These are phyloP conservation scores for Alsophila aescularia DNA, from an alignment of 2,888 invertebrate genomes.

Conservation along the genomic window DNA sequence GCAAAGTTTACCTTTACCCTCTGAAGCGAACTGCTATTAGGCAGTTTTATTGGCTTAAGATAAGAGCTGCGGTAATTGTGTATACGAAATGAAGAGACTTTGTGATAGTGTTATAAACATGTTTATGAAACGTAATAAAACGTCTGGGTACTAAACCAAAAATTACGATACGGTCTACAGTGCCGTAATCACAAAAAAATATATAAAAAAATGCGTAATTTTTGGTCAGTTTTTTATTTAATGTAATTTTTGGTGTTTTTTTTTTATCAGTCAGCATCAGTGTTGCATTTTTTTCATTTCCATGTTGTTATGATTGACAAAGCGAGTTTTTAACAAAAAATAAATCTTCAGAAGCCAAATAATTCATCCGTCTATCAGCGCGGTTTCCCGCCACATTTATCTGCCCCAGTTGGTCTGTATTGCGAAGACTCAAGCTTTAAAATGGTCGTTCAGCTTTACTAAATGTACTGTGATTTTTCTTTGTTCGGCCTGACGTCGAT, in stretches of 20 bases:
- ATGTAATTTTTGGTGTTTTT: too few species aligned
- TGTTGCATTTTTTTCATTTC: slow-evolving; percentile 12
- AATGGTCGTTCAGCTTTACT: slow-evolving; percentile 45
- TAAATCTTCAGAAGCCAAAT: slow-evolving; percentile 15
- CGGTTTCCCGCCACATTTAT: slow-evolving; percentile 30
- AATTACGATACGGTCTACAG: background rate
- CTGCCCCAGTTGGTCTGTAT: slow-evolving; percentile 29
- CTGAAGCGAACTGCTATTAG: slow-evolving; percentile 52
- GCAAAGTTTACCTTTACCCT: slow-evolving; percentile 62
- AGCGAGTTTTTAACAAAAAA: slow-evolving; percentile 15
- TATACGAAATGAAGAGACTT: slow-evolving; percentile 19
- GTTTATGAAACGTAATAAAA: slow-evolving; percentile 39
- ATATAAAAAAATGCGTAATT: too few species aligned
- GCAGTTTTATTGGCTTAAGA: slow-evolving; percentile 60
- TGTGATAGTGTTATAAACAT: slow-evolving; percentile 32
- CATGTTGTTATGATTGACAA: slow-evolving; percentile 18
- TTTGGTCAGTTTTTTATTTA: too few species aligned
- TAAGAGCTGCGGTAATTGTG: slow-evolving; percentile 44
- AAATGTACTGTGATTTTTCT: slow-evolving; percentile 60
- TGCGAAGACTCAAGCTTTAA: slow-evolving; percentile 43
- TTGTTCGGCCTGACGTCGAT: slow-evolving; percentile 63
- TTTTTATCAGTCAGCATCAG: too few species aligned
- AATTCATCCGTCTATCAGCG: slow-evolving; percentile 20
- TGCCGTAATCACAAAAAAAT: slow-evolving; percentile 4
- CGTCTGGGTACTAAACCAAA: slow-evolving; percentile 10